Conservation (phyloP, 2,113 vertebrate species). For the Caracal caracal region DNA sequence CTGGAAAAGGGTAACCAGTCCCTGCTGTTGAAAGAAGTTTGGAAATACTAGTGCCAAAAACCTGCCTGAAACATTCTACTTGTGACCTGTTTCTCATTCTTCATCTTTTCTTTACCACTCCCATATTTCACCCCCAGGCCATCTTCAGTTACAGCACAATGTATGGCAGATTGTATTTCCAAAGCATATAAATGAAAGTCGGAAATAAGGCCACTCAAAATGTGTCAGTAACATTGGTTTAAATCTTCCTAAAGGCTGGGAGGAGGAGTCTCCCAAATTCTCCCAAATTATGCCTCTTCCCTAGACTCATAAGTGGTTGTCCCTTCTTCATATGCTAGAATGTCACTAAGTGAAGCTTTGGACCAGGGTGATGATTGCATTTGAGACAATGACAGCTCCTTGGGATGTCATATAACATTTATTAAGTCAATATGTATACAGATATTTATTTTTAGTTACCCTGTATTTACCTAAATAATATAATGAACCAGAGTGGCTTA, state of each 20-base stretch:
- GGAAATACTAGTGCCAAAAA: not conserved
- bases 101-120: not conserved
- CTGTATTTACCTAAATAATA: constrained; percentile 64
- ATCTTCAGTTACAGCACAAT: not conserved
- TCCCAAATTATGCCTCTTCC: not conserved
- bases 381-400: constrained; percentile 58
- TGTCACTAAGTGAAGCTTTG: not conserved
- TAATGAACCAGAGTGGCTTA: constrained; percentile 21
- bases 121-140: not conserved
- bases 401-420: constrained; percentile 55
- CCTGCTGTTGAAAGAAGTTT: not conserved
- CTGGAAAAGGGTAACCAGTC: constrained; percentile 1
- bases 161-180: not conserved
- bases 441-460: constrained; percentile 61
- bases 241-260: not conserved
- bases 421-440: constrained; percentile 54
- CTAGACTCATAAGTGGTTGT: not conserved
- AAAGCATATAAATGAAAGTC: not conserved
- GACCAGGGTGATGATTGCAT: constrained; percentile 63
- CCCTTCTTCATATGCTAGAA: not conserved
- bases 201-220: constrained; percentile 41
- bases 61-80: not conserved
- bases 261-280: not conserved
- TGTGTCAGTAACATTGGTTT: not conserved
- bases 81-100: not conserved